Conservation (phyloP, 1,140 invertebrate genomes). For the Sitophilus oryzae region DNA sequence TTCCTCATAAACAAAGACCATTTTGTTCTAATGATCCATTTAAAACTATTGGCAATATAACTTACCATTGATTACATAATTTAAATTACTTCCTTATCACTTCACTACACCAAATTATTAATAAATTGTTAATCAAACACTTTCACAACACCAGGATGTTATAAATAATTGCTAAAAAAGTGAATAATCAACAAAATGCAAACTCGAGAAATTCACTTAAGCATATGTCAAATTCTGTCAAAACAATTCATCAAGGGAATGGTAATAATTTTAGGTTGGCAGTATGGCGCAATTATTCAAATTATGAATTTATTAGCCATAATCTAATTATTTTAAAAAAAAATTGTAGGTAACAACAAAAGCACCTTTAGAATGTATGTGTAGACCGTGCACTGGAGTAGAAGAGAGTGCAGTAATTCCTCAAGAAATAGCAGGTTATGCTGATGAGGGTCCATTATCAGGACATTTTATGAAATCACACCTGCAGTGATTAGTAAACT, state of each 20-base stretch:
- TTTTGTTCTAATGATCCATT: background rate
- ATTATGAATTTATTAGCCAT: background rate
- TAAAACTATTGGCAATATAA: background rate
- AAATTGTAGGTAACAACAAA: slow-evolving; percentile 72
- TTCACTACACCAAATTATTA: too few relatives aligned
- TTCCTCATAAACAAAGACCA: slow-evolving; percentile 8
- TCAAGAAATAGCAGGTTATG: slow-evolving; percentile 82
- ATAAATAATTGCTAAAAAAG: too few relatives aligned
- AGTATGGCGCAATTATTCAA: background rate
- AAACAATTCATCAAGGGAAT: background rate
- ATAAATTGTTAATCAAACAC: too few relatives aligned
- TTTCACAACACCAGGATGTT: too few relatives aligned
- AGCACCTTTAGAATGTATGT: slow-evolving; percentile 89
- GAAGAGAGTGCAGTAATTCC: slow-evolving; percentile 83
- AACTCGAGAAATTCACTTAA: background rate
- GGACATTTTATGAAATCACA: slow-evolving; percentile 62
- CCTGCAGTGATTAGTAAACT: slow-evolving; percentile 10
- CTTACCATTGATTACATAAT: background rate
- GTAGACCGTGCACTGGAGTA: slow-evolving; percentile 80
- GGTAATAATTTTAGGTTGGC: too few relatives aligned
- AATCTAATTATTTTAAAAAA: background rate
- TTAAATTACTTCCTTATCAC: too few relatives aligned
- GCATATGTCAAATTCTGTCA: background rate
- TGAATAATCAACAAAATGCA: background rate
- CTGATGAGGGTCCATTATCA: slow-evolving; percentile 70